Base-by-base conservation (phyloP, 2,113 vertebrate genomes). In the Chloroceryle aenea region DNA sequence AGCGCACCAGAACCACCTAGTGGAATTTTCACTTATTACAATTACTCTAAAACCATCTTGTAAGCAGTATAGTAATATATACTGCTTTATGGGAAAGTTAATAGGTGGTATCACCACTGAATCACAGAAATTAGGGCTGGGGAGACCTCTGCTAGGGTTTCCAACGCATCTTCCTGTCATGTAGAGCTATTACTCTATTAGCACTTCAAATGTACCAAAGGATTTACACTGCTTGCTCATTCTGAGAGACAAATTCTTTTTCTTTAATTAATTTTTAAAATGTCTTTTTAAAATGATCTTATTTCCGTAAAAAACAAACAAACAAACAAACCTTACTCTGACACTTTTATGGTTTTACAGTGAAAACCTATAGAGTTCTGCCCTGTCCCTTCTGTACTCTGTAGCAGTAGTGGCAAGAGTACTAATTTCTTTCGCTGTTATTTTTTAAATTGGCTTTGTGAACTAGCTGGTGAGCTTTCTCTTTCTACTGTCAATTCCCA, bases 1-100 rank as follows among this genome's bases (percentile, higher is more conserved):
- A 98, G 98, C 96, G 74, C 98, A 97, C 90, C 94, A 98, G 97
- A 91, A 45, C 98, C 98, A 97, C 91, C 98, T 98, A 97, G 98
- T 98, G 98, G 98, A 95, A 27, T 45, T 96, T 97, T 93, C 58
- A 5, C 62, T 97, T 95, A 98, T 83, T 98, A 93, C 97, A 97
- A 26, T 25, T 34, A 55, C 26, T 63, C 38, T 32, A 79, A 82
- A 68, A 78, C 52, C 22, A 43, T 59, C 25, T 73, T 81, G 83
- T 50, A 42, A 96, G 63, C 17, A 30, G 3, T 34, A 45, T 16
- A 13, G 7, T 80, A 74, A 43, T 42, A 29, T 30, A 52, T 25
- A 34, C 22, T 30, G 17, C 52, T 71, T 36, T 75, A 12, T 30
- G 48, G 19, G 23, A 73, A 74, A 80, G 45, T 29, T 40, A 34